Evolutionary conservation across 2,797 vertebrate species (phyloP), one percentile per base, ranked within the genome.

Genomic region (Acanthurus tractus): DNA sequence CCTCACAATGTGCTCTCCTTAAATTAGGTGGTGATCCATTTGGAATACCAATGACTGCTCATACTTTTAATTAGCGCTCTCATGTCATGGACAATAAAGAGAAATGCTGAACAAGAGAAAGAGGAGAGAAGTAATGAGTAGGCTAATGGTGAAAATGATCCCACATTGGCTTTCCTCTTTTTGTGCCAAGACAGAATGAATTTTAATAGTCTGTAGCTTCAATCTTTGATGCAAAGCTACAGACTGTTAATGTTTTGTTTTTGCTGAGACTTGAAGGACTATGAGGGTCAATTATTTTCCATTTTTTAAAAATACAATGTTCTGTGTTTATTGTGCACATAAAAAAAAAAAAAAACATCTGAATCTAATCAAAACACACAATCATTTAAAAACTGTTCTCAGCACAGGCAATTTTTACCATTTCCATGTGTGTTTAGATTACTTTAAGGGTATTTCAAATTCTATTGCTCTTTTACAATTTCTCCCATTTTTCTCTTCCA

Each of bases 141-240:
- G 84, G 68, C 88, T 93, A 91, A 93, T 93, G 82, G 87, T 87
- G 67, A 74, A 91, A 93, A 91, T 89, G 56, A 92, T 93, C 86
- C 85, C 78, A 85, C 82, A 87, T 88, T 84, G 84, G 80, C 87
- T 88, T 86, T 83, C 29, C 61, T 63, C 62, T 18, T 69, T 77
- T 75, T 45, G 53, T 58, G 54, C 36, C 83, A 77, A 86, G 71
- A 70, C 50, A n/a, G 75, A 73, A 75, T 75, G 55, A 71, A 89
- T 88, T 90, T 87, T 79, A 91, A 90, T 86, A 68, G 58, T 64
- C 62, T 63, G 59, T 8, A 40, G 67, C 63, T 71, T 70, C 23
- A 49, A 57, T 71, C 64, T 65, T 12, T 82, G 68, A 74, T 63
- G 62, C 58, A 68, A 25, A 46, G 44, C 54, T 58, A 45, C 38